Conservation (phyloP, 2,113 vertebrate species). For the Desmodus rotundus region DNA sequence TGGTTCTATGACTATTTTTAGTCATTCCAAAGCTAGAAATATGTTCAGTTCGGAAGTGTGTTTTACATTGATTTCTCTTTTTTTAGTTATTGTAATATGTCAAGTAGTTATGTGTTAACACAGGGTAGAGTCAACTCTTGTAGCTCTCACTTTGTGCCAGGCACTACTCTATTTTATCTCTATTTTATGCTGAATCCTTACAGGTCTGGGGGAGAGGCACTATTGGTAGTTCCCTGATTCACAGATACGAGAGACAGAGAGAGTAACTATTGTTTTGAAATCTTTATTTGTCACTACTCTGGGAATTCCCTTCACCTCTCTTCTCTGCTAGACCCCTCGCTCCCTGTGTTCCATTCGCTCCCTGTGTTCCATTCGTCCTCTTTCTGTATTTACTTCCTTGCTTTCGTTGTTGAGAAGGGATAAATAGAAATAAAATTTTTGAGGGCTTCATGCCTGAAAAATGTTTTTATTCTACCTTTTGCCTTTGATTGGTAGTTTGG, state of each 20-base stretch:
- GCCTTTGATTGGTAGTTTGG: not conserved
- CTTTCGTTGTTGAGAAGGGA: not conserved
- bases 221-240: not conserved
- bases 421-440: not conserved
- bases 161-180: not conserved
- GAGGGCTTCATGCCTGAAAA: not conserved
- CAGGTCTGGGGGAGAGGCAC: not conserved
- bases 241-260: not conserved
- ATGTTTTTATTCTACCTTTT: not conserved
- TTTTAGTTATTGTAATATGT: not conserved
- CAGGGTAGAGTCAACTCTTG: not conserved
- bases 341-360: not conserved
- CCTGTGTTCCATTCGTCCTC: not conserved
- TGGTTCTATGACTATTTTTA: slow-evolving; percentile 2
- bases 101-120: not conserved
- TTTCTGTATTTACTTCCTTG: not conserved
- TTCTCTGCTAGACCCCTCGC: not conserved
- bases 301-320: not conserved
- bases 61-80: not conserved
- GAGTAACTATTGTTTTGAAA: not conserved
- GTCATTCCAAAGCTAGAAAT: not conserved
- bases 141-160: not conserved
- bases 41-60: not conserved
- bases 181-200: not conserved
- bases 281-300: not conserved